phyloP scores from a whole-genome alignment of 1,140 invertebrate genomes.

The Thaumatotibia leucotreta region DNA sequence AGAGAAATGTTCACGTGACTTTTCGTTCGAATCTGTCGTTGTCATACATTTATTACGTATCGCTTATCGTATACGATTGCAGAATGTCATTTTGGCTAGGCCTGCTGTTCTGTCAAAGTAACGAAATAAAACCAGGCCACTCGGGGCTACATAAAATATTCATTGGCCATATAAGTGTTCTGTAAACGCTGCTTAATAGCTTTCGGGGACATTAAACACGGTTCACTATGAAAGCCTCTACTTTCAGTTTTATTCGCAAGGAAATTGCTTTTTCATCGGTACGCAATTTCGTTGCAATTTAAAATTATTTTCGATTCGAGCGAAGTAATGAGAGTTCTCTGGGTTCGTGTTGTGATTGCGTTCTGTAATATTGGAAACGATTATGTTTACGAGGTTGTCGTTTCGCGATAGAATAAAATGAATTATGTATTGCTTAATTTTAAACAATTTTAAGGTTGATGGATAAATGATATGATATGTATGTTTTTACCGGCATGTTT shows the following conservation, averaged over 20 bases:
- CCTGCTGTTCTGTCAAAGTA: too few relatives aligned
- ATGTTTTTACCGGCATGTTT: too few relatives aligned
- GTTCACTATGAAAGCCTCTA: constrained; percentile 37
- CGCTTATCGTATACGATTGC: too few relatives aligned
- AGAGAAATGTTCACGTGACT: too few relatives aligned
- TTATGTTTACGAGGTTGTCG: too few relatives aligned
- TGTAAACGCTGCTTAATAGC: constrained; percentile 43
- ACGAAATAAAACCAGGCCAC: background rate
- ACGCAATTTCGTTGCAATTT: constrained; percentile 40
- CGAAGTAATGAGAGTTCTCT: background rate
- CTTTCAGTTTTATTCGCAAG: constrained; percentile 29
- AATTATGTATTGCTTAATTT: too few relatives aligned
- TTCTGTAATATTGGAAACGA: background rate
- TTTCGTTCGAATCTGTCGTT: too few relatives aligned
- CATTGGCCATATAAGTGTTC: constrained; percentile 50
- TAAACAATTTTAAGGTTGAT: too few relatives aligned
- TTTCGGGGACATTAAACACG: constrained; percentile 43
- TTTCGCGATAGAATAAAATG: too few relatives aligned
- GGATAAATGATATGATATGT: too few relatives aligned
- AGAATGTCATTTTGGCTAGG: too few relatives aligned
- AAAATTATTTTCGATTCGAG: constrained; percentile 4
- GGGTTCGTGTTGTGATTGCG: background rate
- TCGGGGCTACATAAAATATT: constrained; percentile 34
- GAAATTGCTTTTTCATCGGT: constrained; percentile 57
- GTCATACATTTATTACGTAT: too few relatives aligned